Base-by-base conservation (phyloP, 2,888 invertebrate species). In the Aspidapion aeneum region DNA sequence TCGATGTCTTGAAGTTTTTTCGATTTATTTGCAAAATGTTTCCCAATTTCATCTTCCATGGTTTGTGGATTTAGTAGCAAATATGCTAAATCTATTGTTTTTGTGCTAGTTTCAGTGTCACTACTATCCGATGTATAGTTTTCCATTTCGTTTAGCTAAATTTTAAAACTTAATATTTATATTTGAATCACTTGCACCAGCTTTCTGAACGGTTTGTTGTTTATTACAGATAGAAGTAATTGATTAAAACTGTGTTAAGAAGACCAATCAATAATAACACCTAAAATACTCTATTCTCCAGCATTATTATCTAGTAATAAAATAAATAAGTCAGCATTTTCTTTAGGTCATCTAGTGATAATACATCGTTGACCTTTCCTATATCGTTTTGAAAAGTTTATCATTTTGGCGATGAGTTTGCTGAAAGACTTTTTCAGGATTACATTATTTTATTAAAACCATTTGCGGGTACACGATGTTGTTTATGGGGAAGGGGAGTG, bases 71-170 rank as follows among this genome's bases (percentile, higher is more conserved):
- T 86, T 72, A 90, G 77, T 74, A 85, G 82, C 73, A 86, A 78
- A 66, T 87, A 85, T 0, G 87, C 85, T 65, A 86, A 83, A 78
- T 94, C 90, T 64, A 94, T 80, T 21, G 90, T 89, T 80, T 88
- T 90, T 72, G 84, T 85, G 69, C 86, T 85, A 52, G 71, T 68
- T 58, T 75, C 75, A 67, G 86, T 84, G 75, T 93, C 93, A 77
- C 90, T 90, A 74, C 91, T 92, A 75, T 93, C 93, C 48, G 93
- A 93, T 60, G 93, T 91, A 77, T 92, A 93, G 74, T 84, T 87
- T 80, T 91, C 91, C 91, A 91, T 91, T 62, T 18, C 63, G 17
- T 55, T 55, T 17, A 5, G 18, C 3, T 19, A 16, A 35, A 12
- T 12, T 35, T 35, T 35, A 35, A 12, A 35, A 7, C 35, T 35